phyloP scores from a whole-genome alignment of 2,888 invertebrate genomes.

The Chorisops tibialis region DNA sequence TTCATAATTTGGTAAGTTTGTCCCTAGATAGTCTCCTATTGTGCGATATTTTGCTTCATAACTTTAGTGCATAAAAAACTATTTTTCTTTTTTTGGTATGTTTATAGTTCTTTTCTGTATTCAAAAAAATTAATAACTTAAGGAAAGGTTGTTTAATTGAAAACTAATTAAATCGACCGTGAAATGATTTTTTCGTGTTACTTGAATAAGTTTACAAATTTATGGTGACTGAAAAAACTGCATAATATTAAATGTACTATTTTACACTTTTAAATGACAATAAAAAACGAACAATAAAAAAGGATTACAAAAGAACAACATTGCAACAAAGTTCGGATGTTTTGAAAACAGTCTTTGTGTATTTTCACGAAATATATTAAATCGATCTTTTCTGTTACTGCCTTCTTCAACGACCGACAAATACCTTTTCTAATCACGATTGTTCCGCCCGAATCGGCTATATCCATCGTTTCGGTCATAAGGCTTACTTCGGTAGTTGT shows the following conservation, averaged over 20 bases:
- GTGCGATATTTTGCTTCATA: too few relatives aligned
- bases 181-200: too few relatives aligned
- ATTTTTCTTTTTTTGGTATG: too few relatives aligned
- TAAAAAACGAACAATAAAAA: not conserved
- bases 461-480: conserved; percentile 3
- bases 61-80: too few relatives aligned
- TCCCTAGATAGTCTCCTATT: too few relatives aligned
- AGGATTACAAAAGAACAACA: conserved; percentile 10
- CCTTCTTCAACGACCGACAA: not conserved
- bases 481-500: conserved; percentile 1
- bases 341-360: not conserved
- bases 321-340: not conserved
- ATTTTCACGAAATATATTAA: not conserved
- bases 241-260: not conserved
- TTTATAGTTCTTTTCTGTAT: too few relatives aligned
- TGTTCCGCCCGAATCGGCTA: conserved; percentile 6
- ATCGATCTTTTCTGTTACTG: not conserved
- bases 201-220: too few relatives aligned
- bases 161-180: too few relatives aligned
- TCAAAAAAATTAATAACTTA: too few relatives aligned
- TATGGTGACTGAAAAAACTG: too few relatives aligned
- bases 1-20: too few relatives aligned
- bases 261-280: conserved; percentile 8
- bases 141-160: too few relatives aligned
- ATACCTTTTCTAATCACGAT: not conserved